Base-by-base conservation (phyloP, 2,888 invertebrate genomes). In the Drosophila bunnanda region DNA sequence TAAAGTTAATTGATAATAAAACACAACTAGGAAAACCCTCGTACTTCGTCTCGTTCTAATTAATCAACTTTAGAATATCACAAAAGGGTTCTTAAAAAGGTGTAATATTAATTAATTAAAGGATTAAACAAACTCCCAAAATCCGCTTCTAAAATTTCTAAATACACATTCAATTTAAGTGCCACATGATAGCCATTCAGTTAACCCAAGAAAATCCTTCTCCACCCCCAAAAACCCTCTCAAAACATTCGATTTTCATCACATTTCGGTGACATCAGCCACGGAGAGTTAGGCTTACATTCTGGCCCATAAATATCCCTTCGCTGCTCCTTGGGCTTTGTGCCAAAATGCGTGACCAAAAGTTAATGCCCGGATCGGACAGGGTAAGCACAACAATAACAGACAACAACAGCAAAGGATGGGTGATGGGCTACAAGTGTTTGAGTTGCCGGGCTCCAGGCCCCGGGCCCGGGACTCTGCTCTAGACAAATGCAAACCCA, bases 391-490 rank as follows among this genome's bases (percentile, higher is more conserved):
- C 67, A 68, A 68, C 67, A 69, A 68, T 57, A 69, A 69, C 44
- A 52, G 22, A 41, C 53, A 65, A 39, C 65, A 62, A 44, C 64
- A 53, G 43, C 64, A 22, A 34, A 8, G 62, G 50, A 17, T 52
- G 39, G 53, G 28, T 52, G 39, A 58, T 30, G 67, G 85, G 80
- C 87, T 80, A 82, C 86, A 82, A 81, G 81, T 86, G 80, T 81
- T 82, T 86, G 72, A 32, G 48, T 55, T 55, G 43, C 61, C 43
- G 43, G 61, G 59, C 43, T 15, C 43, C n/a, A 38, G n/a, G 28
- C 25, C 12, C 43, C n/a, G 39, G n/a, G 46, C 25, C n/a, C 13
- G 8, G 25, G 25, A 70, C 8, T 52, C 73, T 64, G 73, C 72
- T 62, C 64, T 38, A 73, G 75, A 74, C 74, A 75, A 68, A 75